phyloP scores from a whole-genome alignment of 1,140 invertebrate species.

The Zaprionus lachaisei region DNA sequence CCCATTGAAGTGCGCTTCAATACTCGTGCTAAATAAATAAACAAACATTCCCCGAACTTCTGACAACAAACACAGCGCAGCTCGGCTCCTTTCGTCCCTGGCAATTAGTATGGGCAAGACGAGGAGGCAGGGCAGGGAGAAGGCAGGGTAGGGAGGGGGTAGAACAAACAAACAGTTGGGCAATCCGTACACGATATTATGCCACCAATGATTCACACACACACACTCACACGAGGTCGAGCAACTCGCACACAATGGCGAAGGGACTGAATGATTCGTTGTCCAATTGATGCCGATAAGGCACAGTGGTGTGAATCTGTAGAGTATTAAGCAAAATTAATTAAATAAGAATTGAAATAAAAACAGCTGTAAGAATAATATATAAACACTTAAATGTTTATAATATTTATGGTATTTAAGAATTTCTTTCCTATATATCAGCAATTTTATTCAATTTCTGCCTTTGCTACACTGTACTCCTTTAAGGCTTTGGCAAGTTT shows the following conservation, averaged over 20 bases:
- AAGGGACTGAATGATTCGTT: constrained; percentile 19
- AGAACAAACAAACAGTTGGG: constrained; percentile 17
- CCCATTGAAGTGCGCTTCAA: constrained; percentile 63
- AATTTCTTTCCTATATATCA: too few species aligned
- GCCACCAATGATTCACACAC: constrained; percentile 22
- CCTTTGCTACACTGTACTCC: not conserved
- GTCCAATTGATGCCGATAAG: constrained; percentile 11
- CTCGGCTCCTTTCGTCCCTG: constrained; percentile 5
- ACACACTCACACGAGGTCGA: constrained; percentile 13
- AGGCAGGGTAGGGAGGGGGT: not conserved
- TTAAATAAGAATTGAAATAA: not conserved
- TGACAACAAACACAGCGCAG: constrained; percentile 28
- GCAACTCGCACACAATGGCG: not conserved
- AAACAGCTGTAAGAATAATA: not conserved
- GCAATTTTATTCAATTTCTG: not conserved
- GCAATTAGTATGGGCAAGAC: constrained; percentile 32
- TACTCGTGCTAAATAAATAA: constrained; percentile 46
- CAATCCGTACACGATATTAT: constrained; percentile 23
- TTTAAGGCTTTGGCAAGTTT: not conserved
- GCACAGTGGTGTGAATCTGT: constrained; percentile 4
- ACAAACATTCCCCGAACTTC: constrained; percentile 30
- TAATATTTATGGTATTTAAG: not conserved
- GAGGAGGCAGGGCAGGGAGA: not conserved
- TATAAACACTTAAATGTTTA: not conserved
- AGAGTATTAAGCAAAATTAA: not conserved